phyloP scores from a whole-genome alignment of 2,113 vertebrate species.

The Gavia stellata region DNA sequence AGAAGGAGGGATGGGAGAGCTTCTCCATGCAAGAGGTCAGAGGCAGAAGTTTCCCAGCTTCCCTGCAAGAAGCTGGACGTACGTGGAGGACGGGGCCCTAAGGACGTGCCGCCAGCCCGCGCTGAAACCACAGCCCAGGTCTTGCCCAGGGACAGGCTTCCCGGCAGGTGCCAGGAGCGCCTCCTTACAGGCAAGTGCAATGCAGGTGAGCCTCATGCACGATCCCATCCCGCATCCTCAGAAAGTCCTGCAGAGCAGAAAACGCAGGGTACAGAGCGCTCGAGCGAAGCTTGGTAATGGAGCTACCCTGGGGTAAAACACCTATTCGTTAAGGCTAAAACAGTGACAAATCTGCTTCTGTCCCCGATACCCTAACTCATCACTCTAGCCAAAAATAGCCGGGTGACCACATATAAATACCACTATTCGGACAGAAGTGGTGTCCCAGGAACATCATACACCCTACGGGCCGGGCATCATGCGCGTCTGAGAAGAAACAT shows the following conservation, averaged over 20 bases:
- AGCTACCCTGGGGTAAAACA: neutral
- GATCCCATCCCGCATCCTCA: fast-evolving
- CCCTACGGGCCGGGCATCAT: fast-evolving
- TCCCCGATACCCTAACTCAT: neutral
- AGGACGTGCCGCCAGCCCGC: neutral
- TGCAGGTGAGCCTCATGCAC: neutral
- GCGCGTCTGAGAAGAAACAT: neutral
- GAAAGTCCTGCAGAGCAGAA: neutral
- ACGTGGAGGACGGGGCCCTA: neutral
- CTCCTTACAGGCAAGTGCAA: neutral
- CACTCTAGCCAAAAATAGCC: neutral
- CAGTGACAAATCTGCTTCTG: neutral
- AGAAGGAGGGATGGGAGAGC: neutral
- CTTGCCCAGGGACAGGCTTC: neutral
- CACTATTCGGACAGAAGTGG: neutral
- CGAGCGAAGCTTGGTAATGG: neutral
- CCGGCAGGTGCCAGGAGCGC: fast-evolving
- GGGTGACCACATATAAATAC: neutral
- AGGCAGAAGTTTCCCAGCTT: neutral
- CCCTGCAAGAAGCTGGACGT: neutral
- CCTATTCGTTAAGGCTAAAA: neutral
- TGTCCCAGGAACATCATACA: neutral
- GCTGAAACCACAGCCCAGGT: neutral
- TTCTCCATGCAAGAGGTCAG: neutral
- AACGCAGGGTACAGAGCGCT: neutral